Evolutionary conservation across 2,113 vertebrate genomes (phyloP).

Genomic region (Steatornis caripensis): DNA sequence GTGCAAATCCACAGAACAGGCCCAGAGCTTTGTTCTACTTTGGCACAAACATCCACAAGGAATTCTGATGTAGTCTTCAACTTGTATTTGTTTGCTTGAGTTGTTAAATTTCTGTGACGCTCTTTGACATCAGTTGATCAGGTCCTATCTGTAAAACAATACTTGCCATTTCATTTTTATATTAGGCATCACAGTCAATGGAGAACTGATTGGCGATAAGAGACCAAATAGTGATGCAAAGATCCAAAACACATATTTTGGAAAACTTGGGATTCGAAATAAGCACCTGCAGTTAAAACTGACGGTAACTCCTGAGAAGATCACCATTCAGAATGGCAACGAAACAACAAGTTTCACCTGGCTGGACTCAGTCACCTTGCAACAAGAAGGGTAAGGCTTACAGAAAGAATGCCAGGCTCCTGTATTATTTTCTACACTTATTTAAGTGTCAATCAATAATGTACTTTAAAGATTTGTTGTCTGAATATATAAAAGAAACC

Average conservation of each 20-base stretch:
- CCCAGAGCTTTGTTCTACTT: not conserved
- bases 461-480: not conserved
- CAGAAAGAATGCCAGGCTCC: not conserved
- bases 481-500: not conserved
- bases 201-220: slow-evolving; percentile 88
- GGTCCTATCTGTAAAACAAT: not conserved
- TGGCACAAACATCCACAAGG: not conserved
- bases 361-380: slow-evolving; percentile 76
- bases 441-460: not conserved
- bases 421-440: not conserved
- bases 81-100: not conserved
- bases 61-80: not conserved
- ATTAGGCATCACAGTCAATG: slow-evolving; percentile 88
- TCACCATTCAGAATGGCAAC: slow-evolving; percentile 75
- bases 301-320: slow-evolving; percentile 80
- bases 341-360: slow-evolving; percentile 74
- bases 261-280: slow-evolving; percentile 86
- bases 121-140: not conserved
- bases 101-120: not conserved
- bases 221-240: slow-evolving; percentile 50
- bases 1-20: not conserved
- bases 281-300: slow-evolving; percentile 73
- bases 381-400: slow-evolving; percentile 75
- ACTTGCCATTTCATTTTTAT: not conserved
- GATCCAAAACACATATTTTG: slow-evolving; percentile 84